A percentile compares a stretch with the other conserved stretches of the same genome.
phyloP scores from a whole-genome alignment of 2,113 vertebrate genomes.

The Emydura subglobosa region DNA sequence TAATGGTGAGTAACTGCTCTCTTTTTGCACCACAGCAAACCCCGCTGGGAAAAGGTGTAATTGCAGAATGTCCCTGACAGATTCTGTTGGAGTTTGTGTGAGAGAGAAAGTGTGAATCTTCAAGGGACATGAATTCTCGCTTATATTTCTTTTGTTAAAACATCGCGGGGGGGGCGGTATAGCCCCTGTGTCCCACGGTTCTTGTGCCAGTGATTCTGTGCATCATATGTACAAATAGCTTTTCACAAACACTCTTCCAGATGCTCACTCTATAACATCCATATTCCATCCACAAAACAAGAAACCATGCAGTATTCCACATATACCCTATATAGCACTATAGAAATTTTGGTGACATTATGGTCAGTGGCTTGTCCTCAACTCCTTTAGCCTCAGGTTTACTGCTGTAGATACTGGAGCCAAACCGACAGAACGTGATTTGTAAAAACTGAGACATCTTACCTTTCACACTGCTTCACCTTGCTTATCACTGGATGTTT shows the following conservation, averaged over 20 bases:
- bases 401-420: fast-evolving
- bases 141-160: too few relatives aligned
- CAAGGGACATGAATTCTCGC: too few relatives aligned
- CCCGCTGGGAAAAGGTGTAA: too few relatives aligned
- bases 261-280: fast-evolving
- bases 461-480: background rate
- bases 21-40: too few relatives aligned
- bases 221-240: fast-evolving
- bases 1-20: too few relatives aligned
- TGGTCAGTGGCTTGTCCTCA: background rate
- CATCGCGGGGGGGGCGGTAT: too few relatives aligned
- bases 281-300: background rate
- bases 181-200: too few relatives aligned
- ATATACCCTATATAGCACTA: background rate
- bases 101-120: too few relatives aligned
- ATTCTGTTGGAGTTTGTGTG: too few relatives aligned
- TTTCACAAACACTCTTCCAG: fast-evolving
- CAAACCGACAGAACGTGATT: fast-evolving
- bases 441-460: background rate
- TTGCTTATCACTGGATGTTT: background rate
- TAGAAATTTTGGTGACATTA: background rate
- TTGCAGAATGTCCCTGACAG: too few relatives aligned
- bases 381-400: fast-evolving
- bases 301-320: fast-evolving
- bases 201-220: too few relatives aligned